Evolutionary conservation across 64 coral and sea anemone species (phyloP).

Genomic region (Montipora efflorescens): DNA sequence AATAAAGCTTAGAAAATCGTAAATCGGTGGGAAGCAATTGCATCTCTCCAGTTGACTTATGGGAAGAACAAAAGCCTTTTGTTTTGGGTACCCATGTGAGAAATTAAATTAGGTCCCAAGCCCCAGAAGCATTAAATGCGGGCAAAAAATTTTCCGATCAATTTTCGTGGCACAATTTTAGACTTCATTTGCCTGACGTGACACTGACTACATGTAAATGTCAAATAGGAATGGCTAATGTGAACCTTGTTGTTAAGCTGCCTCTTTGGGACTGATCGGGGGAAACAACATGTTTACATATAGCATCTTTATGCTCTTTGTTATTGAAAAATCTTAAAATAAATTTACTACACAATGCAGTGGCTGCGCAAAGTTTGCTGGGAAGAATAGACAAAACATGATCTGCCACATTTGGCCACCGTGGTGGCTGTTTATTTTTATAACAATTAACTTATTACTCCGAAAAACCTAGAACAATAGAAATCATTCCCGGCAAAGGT

Average conservation of each 20-base stretch:
- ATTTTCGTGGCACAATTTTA: conserved; percentile 6
- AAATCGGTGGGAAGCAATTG: conserved; percentile 32
- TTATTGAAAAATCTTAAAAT: too few species aligned
- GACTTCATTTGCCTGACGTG: neutral
- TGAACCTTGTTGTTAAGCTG: neutral
- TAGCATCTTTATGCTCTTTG: neutral
- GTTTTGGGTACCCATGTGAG: neutral
- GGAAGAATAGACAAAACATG: too few species aligned
- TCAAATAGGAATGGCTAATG: neutral
- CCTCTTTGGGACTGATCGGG: conserved; percentile 67
- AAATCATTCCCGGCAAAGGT: too few species aligned
- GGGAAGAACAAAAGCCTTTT: conserved; percentile 40
- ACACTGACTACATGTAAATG: neutral
- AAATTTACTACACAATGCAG: too few species aligned
- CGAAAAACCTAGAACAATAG: too few species aligned
- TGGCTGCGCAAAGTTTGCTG: too few species aligned
- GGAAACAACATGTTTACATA: conserved; percentile 69
- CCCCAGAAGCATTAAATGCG: conserved; percentile 8
- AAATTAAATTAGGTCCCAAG: conserved; percentile 29
- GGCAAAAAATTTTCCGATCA: conserved; percentile 14
- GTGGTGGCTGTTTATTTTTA: too few species aligned
- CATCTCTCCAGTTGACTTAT: conserved; percentile 43
- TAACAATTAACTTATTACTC: too few species aligned
- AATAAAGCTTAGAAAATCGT: conserved; percentile 51
- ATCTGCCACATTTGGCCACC: too few species aligned